These are phyloP conservation scores for Dermolepida albohirtum DNA, from an alignment of 2,888 invertebrate genomes.

Conservation along the genomic window DNA sequence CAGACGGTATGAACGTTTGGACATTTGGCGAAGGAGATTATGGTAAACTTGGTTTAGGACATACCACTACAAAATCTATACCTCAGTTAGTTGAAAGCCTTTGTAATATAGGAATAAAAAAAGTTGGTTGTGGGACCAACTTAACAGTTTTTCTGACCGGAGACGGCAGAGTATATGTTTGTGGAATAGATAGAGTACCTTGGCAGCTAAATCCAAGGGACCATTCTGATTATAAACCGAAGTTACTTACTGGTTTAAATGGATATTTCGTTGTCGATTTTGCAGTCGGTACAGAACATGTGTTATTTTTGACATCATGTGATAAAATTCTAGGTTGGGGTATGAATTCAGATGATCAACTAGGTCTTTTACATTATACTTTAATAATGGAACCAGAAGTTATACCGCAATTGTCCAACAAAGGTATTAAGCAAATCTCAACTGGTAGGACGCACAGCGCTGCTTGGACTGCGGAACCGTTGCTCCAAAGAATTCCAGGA, in stretches of 20 bases:
- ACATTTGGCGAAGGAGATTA: constrained; percentile 76
- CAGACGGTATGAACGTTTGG: constrained; percentile 72
- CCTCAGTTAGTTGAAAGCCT: constrained; percentile 70
- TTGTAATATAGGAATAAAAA: constrained; percentile 68
- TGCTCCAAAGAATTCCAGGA: constrained; percentile 67
- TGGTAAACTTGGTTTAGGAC: constrained; percentile 70
- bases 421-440: constrained; percentile 71
- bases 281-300: constrained; percentile 73
- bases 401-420: constrained; percentile 67
- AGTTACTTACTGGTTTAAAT: constrained; percentile 65
- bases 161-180: constrained; percentile 71
- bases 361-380: constrained; percentile 71
- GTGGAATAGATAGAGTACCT: constrained; percentile 72
- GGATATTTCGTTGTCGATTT: constrained; percentile 70
- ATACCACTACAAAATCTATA: constrained; percentile 64
- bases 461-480: constrained; percentile 72
- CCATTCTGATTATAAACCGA: constrained; percentile 68
- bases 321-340: constrained; percentile 74
- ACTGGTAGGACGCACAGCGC: constrained; percentile 74
- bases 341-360: constrained; percentile 73
- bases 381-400: constrained; percentile 70
- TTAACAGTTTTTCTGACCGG: constrained; percentile 73
- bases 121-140: constrained; percentile 74
- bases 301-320: constrained; percentile 68
- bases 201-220: constrained; percentile 69